Evolutionary conservation across 2,888 invertebrate genomes (phyloP), one percentile per base, ranked within the genome.

Genomic region (Tetragonula carbonaria): DNA sequence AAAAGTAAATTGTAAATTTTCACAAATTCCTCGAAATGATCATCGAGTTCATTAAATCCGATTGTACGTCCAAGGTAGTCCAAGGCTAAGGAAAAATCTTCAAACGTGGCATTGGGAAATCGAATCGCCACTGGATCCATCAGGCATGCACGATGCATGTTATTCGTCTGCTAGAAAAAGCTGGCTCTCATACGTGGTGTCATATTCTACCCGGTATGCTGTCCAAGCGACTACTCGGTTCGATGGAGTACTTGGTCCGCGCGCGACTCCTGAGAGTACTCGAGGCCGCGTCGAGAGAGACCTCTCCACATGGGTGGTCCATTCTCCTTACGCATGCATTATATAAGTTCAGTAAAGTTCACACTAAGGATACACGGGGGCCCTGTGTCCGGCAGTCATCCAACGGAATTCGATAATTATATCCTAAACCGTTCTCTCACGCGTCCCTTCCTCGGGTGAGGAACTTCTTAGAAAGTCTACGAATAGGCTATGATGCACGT

Each of bases 271-370:
- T 87, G 86, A 94, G 93, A 89, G 93, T 89, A 91, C 94, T 93
- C 90, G 90, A 93, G 91, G 88, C 88, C 88, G 86, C 92, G 92
- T 92, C 92, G 91, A 93, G 87, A 90, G 90, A 87, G 86, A 86
- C 83, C 86, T 88, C 88, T 93, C 94, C 88, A 91, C 92, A 93
- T 94, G 94, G 94, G 94, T 94, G 94, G 94, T 94, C 94, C 93
- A 92, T 93, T 93, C 93, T 93, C 93, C 92, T 91, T 91, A 90
- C 92, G 91, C 91, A 93, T 93, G 92, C 93, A 93, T 93, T 93
- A 92, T 91, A 90, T 90, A 90, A 91, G 91, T 88, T 86, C 89
- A 85, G 89, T 84, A 87, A 89, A 91, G 90, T 88, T 87, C 88
- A 86, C 87, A 84, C 87, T 85, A 86, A 88, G 89, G 88, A 87